Evolutionary conservation across 1,140 invertebrate species (phyloP), one percentile per base, ranked within the genome.

Genomic region (Pteromalus puparum): DNA sequence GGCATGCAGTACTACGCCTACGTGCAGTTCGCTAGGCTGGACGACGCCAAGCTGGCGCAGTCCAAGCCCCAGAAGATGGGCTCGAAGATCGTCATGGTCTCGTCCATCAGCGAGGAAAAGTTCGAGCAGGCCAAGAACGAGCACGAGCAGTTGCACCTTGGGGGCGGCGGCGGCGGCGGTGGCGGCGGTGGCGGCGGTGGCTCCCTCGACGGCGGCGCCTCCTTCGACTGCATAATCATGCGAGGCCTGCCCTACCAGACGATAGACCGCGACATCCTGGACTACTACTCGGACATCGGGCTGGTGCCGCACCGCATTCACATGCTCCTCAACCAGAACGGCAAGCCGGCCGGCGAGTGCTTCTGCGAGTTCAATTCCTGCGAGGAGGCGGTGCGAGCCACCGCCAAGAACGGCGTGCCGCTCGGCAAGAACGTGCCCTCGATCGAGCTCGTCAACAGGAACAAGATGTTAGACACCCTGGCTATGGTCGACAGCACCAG

Each of bases 311-410:
- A 94, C 38, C 95, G 96, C 83, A 97, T 98, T 83, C 96, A 97
- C 88, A 95, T 97, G 83, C 94, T 98, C 91, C 92, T 95, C 18
- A 96, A 96, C 86, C 91, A 95, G 10, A 93, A 93, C 70, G 95
- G 96, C 3, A 93, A 95, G 84, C 96, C 96, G 0, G 95, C 95
- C 0, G 97, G 97, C 0, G 96, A 97, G 87, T 97, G 97, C 61
- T 97, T 97, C 90, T 97, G 97, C 87, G 97, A 98, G 90, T 98
- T 98, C 89, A 92, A 93, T 13, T 94, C 94, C 21, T 84, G 92
- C 0, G 94, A 95, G 42, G 96, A 98, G 88, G 96, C 96, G 2
- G 92, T 94, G 13, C 92, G 93, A 80, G 97, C 97, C 0, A 90
- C 95, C 0, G 92, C 94, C 0, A 97, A 97, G 89, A 95, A 98